A percentile compares a stretch with the other conserved stretches of the same genome.
These are phyloP conservation scores for Polia nebulosa DNA, from an alignment of 2,888 invertebrate species.

Conservation along the genomic window DNA sequence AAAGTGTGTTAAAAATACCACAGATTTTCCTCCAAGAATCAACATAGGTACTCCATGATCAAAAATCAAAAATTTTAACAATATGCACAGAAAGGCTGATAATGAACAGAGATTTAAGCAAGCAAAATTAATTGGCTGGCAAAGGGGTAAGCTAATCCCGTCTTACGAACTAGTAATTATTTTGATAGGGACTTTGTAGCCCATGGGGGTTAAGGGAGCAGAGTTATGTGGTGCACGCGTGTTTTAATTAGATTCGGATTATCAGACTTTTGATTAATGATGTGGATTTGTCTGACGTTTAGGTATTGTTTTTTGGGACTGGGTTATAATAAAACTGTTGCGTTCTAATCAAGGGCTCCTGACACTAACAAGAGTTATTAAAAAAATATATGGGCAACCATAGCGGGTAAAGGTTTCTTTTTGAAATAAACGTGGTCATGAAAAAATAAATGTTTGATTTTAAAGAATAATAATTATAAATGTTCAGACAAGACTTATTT, in stretches of 20 bases:
- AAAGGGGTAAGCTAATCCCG: conserved; percentile 75
- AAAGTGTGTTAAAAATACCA: no score
- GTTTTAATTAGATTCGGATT: conserved; percentile 87
- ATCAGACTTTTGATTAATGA: conserved; percentile 79
- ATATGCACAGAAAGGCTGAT: conserved; percentile 51
- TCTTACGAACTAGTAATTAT: conserved; percentile 79
- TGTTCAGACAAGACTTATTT: no score
- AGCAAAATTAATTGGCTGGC: conserved; percentile 77
- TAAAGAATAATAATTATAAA: no score
- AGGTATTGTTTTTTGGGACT: conserved; percentile 42
- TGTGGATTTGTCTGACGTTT: conserved; percentile 54
- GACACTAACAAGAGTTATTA: not conserved
- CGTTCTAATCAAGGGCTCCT: not conserved
- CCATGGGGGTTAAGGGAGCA: conserved; percentile 64
- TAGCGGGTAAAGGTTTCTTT: no score
- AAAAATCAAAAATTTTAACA: conserved; percentile 43
- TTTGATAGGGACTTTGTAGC: conserved; percentile 77
- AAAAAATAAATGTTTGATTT: no score
- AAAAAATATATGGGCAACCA: no score
- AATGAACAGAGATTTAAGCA: conserved; percentile 75
- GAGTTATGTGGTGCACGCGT: conserved; percentile 68
- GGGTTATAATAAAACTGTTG: not conserved
- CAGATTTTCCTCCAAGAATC: no score
- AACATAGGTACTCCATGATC: no score
- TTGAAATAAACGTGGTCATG: no score